A percentile compares a stretch with the other conserved stretches of the same genome.
Evolutionary conservation across 1,140 invertebrate species (phyloP).

Genomic region (Trachymyrmex septentrionalis): DNA sequence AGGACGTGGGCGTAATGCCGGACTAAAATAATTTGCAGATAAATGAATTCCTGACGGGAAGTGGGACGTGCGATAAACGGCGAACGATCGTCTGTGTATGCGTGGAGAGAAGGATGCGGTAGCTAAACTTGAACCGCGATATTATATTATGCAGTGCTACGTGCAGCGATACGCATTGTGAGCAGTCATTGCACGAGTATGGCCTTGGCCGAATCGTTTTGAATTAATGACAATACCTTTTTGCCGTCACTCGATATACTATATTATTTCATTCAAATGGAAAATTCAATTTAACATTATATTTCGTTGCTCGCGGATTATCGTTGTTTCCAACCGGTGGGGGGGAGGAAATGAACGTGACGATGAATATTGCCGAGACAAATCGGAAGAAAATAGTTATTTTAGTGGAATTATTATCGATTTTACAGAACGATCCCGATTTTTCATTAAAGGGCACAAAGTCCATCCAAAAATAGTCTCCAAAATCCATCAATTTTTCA

Average conservation of each 20-base stretch:
- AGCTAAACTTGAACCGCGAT: constrained; percentile 66
- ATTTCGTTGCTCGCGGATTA: background rate
- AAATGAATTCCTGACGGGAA: constrained; percentile 58
- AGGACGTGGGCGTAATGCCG: constrained; percentile 40
- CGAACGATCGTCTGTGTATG: constrained; percentile 20
- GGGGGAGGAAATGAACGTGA: background rate
- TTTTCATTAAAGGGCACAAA: background rate
- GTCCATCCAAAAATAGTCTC: background rate
- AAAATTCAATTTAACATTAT: constrained; percentile 53
- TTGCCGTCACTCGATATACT: background rate
- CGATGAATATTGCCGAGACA: background rate
- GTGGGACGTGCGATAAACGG: constrained; percentile 57
- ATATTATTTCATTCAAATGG: constrained; percentile 34
- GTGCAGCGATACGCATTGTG: constrained; percentile 58
- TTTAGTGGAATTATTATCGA: background rate
- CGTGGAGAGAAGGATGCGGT: constrained; percentile 47
- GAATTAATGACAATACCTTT: constrained; percentile 55
- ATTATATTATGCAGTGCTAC: constrained; percentile 44
- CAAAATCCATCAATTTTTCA: background rate
- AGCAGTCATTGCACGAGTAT: constrained; percentile 51
- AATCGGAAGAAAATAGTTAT: background rate
- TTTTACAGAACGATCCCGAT: background rate
- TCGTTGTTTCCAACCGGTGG: background rate
- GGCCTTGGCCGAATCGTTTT: constrained; percentile 59
- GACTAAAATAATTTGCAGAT: constrained; percentile 57